Base-by-base conservation (phyloP, 2,888 invertebrate species). In the Eueremaeus valkanovi region DNA sequence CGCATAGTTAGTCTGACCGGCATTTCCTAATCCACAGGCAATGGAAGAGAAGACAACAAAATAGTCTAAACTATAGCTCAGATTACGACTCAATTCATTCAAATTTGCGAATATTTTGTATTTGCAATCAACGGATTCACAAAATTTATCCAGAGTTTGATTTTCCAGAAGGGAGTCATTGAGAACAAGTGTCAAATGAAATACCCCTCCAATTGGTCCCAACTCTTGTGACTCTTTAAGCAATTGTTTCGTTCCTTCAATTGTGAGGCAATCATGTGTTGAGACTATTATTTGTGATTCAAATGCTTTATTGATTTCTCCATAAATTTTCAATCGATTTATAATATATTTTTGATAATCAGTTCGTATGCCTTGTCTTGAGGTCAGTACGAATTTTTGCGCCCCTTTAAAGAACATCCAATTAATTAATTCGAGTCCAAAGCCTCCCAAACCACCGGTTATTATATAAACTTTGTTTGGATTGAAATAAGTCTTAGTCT, bases 21-120 rank as follows among this genome's bases (percentile, higher is more conserved):
- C 89, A 85, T 97, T 97, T 77, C 97, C 98, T 80, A 96, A 89
- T 16, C 97, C 98, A 84, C 96, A 95, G 40, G 94, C 93, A 76
- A 98, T 92, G 66, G 95, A 95, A 42, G 97, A 98, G 87, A 97
- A 98, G 76, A 89, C 91, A 74, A 98, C 93, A 83, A 98, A 98
- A 86, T 94, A 91, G 81, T 95, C 94, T 79, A 84, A 84, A 79
- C 90, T 88, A 0, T 91, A 90, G 80, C 93, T 92, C 76, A 90
- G 83, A 78, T 87, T 86, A 76, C 96, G 89, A 0, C 93, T 91
- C 16, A 89, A 89, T 36, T 83, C 83, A 84, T 98, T 98, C 81
- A 98, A 85, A 81, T 90, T 87, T 80, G 89, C 88, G 0, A 95
- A 95, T 27, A 90, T 92, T 18, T 85, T 80, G 8, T 94, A 89